Evolutionary conservation across 2,797 vertebrate species (phyloP), one percentile per base, ranked within the genome.

Genomic region (Podarcis lilfordi): DNA sequence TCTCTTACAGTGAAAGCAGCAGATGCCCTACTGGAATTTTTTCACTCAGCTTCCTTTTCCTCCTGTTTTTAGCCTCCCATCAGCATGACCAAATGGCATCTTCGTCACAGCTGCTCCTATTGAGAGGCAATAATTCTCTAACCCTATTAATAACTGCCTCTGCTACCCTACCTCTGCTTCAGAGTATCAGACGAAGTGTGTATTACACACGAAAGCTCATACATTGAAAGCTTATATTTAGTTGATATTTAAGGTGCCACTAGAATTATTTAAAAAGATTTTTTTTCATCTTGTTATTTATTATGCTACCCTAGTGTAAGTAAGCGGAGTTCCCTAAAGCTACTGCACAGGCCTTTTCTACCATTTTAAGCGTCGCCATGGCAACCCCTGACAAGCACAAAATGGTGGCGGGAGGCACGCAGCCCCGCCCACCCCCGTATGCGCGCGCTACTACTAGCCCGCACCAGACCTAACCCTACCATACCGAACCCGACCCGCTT

Each of bases 361-460:
- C 76, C 89, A 87, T 84, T 64, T 82, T 80, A 80, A n/a, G 13
- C 55, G 8, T 25, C 86, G 50, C 50, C 37, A 66, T 4, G 17
- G 40, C 40, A 2, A 66, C 29, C 19, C 32, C 0, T 55, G 1
- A 21, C 0, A 0, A 37, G 5, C 91, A 45, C 10, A 82, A 94
- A 94, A 94, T 93, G 93, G 95, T 80, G 89, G 21, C 83, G 0
- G 0, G 27, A 4, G 3, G 55, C 88, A 90, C 72, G 43, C 85
- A 91, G 0, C 59, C 35, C 77, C 17, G 72, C 4, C 80, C 5
- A 2, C 5, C 25, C 8, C 17, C 13, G 50, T 55, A 55, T 55
- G 11, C 50, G 50, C 50, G 50, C 13, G 50, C 50, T 55, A 4
- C 13, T 55, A 55, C 50, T 15, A 55, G 3, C 13, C 50, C 50